A percentile compares a stretch with the other conserved stretches of the same genome.
These are phyloP conservation scores for Platichthys flesus DNA, from an alignment of 2,113 vertebrate genomes.

Conservation along the genomic window DNA sequence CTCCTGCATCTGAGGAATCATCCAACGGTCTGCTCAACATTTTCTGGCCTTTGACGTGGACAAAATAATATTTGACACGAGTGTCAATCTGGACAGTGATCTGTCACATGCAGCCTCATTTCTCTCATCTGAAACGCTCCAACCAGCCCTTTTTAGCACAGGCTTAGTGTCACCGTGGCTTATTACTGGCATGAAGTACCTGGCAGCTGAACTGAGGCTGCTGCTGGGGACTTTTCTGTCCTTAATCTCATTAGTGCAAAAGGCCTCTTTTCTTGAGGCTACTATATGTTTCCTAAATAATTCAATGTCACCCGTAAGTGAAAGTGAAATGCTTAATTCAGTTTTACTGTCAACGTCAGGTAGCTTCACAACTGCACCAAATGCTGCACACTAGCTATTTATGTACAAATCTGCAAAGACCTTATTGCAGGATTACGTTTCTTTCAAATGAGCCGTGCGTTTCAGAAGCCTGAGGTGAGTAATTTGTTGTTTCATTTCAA, in stretches of 20 bases:
- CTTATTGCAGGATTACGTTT: background rate
- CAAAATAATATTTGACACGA: conserved; percentile 31
- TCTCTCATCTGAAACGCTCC: conserved; percentile 37
- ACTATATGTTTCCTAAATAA: conserved; percentile 59
- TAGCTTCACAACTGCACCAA: conserved; percentile 6
- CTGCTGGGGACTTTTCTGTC: conserved; percentile 50
- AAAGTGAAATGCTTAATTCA: conserved; percentile 42
- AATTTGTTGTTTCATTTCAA: background rate
- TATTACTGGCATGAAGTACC: conserved; percentile 64
- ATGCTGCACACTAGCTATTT: conserved; percentile 2
- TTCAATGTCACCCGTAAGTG: conserved; percentile 52
- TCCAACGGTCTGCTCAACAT: conserved; percentile 1
- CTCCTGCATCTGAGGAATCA: background rate
- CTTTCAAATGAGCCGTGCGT: conserved; percentile 6
- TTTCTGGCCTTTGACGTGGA: conserved; percentile 44
- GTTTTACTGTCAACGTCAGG: conserved; percentile 38
- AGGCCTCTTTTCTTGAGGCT: conserved; percentile 51
- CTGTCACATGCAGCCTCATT: conserved; percentile 46
- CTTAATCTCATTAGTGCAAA: conserved; percentile 68
- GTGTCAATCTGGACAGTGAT: conserved; percentile 51
- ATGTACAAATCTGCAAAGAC: background rate
- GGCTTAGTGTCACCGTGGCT: conserved; percentile 56
- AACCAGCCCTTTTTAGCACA: conserved; percentile 47
- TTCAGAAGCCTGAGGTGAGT: background rate
- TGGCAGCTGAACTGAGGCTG: conserved; percentile 71